A percentile compares a stretch with the other conserved stretches of the same genome.
phyloP scores from a whole-genome alignment of 2,888 invertebrate species.

The Psylliodes chrysocephalus region DNA sequence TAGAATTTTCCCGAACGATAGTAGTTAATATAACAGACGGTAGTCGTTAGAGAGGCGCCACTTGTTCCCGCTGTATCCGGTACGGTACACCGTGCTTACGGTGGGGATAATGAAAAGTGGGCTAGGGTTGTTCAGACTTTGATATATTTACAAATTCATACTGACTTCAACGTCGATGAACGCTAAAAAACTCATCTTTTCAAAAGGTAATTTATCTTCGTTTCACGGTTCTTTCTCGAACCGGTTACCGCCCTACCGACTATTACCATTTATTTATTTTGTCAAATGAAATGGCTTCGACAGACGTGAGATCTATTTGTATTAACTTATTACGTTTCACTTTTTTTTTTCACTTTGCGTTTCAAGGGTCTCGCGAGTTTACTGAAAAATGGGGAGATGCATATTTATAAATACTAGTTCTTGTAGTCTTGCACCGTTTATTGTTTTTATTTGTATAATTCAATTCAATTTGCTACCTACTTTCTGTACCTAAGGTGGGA shows the following conservation, averaged over 20 bases:
- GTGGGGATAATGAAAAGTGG: constrained; percentile 62
- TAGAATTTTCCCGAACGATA: constrained; percentile 16
- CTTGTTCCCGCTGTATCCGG: constrained; percentile 38
- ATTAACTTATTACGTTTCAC: constrained; percentile 18
- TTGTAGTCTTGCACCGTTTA: no score
- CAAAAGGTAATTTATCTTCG: constrained; percentile 65
- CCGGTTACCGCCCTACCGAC: constrained; percentile 42
- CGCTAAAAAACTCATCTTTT: constrained; percentile 64
- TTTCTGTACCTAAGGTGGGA: no score
- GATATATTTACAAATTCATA: constrained; percentile 65
- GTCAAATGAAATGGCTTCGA: constrained; percentile 30
- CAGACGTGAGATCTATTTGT: constrained; percentile 23
- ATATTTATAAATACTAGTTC: no score
- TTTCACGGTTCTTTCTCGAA: constrained; percentile 60
- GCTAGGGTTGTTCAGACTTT: constrained; percentile 63
- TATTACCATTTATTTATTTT: constrained; percentile 40
- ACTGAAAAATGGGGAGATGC: no score
- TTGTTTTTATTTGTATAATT: no score
- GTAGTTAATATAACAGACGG: constrained; percentile 29
- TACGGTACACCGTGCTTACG: constrained; percentile 10
- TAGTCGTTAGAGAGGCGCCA: constrained; percentile 56
- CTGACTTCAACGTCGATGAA: constrained; percentile 64
- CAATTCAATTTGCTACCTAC: no score
- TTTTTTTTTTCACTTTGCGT: constrained; percentile 2
- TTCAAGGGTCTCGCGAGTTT: neutral